Conservation (phyloP, 2,888 invertebrate genomes). For the Ischnura elegans region DNA sequence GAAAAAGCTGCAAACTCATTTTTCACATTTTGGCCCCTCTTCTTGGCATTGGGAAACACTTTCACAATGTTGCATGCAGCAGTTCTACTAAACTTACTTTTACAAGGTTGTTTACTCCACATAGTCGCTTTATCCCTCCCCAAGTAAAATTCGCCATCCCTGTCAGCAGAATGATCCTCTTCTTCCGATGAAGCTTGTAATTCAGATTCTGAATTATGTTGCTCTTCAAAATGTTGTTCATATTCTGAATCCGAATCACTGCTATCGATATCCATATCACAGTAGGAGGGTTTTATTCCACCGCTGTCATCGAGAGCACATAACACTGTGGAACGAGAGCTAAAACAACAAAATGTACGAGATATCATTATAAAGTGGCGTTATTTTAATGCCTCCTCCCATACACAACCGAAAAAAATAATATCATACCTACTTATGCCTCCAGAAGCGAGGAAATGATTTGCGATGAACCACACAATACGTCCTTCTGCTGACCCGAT, state of each 20-base stretch:
- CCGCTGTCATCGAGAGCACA: too few relatives aligned
- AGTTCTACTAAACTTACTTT: neutral
- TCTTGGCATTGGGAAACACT: neutral
- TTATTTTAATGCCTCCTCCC: too few relatives aligned
- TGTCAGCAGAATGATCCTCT: neutral
- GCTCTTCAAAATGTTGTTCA: neutral
- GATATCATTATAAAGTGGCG: too few relatives aligned
- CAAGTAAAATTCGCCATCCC: neutral
- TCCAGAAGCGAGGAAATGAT: too few relatives aligned
- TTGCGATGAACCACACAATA: too few relatives aligned
- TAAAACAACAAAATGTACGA: too few relatives aligned
- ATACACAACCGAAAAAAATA: too few relatives aligned
- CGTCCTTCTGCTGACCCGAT: too few relatives aligned
- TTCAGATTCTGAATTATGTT: neutral
- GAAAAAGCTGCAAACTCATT: neutral
- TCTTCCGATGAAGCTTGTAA: neutral
- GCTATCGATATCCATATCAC: neutral
- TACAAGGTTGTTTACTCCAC: neutral
- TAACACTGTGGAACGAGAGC: too few relatives aligned
- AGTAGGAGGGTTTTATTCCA: too few relatives aligned
- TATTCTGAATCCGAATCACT: neutral
- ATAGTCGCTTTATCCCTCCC: neutral
- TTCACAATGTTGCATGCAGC: neutral
- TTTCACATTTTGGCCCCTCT: neutral
- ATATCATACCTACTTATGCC: too few relatives aligned